Percentiles rank a stretch among this genome's conserved stretches.
Conservation (phyloP, 1,140 invertebrate species). For the Thaumatotibia leucotreta region DNA sequence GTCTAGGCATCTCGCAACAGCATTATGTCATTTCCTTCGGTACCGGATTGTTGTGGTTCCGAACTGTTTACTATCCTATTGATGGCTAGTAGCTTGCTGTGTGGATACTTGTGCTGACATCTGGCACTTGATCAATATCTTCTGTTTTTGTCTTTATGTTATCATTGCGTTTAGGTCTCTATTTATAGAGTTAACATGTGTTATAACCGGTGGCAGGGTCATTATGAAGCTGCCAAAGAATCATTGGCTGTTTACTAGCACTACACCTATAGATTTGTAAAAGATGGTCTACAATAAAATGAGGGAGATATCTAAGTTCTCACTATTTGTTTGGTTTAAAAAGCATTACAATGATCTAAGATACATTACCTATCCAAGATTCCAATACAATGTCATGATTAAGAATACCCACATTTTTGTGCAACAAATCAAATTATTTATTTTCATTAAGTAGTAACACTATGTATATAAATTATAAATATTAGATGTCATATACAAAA, state of each 20-base stretch:
- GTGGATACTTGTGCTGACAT: slow-evolving; percentile 15
- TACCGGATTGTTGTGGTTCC: slow-evolving; percentile 37
- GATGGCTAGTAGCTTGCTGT: neutral
- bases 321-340: too few species aligned
- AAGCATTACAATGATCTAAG: too few species aligned
- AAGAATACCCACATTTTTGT: too few species aligned
- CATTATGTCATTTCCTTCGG: slow-evolving; percentile 44
- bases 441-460: too few species aligned
- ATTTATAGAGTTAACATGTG: slow-evolving; percentile 31
- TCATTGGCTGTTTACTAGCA: neutral
- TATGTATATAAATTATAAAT: too few species aligned
- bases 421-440: too few species aligned
- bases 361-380: too few species aligned
- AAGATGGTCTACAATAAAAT: slow-evolving; percentile 11
- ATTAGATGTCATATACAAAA: too few species aligned
- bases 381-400: too few species aligned
- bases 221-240: neutral
- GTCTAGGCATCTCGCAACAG: slow-evolving; percentile 22
- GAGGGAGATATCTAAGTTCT: too few species aligned
- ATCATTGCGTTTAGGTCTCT: slow-evolving; percentile 17
- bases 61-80: slow-evolving; percentile 33
- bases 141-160: slow-evolving; percentile 25
- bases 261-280: neutral
- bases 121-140: slow-evolving; percentile 19
- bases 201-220: slow-evolving; percentile 9